Evolutionary conservation across 1,140 invertebrate genomes (phyloP).

Genomic region (Megalopta genalis): DNA sequence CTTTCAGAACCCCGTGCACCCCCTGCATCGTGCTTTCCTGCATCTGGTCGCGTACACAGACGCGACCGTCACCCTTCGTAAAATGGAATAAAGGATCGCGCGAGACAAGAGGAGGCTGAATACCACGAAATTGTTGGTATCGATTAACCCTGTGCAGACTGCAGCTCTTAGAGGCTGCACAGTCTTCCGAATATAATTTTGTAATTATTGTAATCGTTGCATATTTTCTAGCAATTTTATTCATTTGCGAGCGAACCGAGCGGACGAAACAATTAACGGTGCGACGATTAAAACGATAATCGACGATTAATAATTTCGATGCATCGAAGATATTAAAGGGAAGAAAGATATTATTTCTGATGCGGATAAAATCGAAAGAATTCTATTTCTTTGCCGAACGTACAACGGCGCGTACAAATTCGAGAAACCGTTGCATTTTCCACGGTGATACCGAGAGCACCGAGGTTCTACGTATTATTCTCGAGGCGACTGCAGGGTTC

Average conservation of each 20-base stretch:
- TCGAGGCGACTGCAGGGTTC: constrained; percentile 8
- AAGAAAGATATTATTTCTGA: too few species aligned
- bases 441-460: background rate
- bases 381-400: background rate
- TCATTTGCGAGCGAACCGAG: too few species aligned
- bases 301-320: too few species aligned
- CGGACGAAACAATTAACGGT: too few species aligned
- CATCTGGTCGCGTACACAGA: constrained; percentile 42
- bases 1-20: constrained; percentile 2
- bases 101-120: background rate
- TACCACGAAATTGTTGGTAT: constrained; percentile 14
- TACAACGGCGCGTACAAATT: background rate
- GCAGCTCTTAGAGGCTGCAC: too few species aligned
- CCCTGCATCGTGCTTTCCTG: constrained; percentile 13
- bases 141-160: background rate
- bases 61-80: background rate
- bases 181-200: too few species aligned
- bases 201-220: too few species aligned
- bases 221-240: too few species aligned
- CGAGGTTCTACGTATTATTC: background rate
- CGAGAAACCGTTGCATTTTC: background rate
- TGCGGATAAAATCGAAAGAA: too few species aligned
- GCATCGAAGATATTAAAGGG: too few species aligned
- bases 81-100: background rate
- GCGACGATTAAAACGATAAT: too few species aligned